Evolutionary conservation across 2,113 vertebrate species (phyloP).

Genomic region (Lagopus muta): DNA sequence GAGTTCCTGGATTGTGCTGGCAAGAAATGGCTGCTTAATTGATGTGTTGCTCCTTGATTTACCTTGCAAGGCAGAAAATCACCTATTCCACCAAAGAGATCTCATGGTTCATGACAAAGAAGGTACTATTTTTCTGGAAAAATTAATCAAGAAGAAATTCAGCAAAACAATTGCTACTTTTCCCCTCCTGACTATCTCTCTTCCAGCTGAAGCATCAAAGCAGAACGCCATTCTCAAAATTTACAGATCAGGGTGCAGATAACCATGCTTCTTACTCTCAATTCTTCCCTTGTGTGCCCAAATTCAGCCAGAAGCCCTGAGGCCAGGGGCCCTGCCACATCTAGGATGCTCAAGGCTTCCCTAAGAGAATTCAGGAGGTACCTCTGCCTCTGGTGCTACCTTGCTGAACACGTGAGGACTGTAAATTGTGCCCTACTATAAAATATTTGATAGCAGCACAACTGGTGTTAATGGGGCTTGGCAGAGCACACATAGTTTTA

Average conservation of each 20-base stretch:
- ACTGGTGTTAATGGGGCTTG: not conserved
- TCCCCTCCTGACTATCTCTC: not conserved
- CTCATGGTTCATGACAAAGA: not conserved
- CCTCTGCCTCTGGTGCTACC: not conserved
- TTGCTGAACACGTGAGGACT: not conserved
- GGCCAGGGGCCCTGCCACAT: not conserved
- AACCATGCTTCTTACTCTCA: not conserved
- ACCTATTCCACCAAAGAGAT: not conserved
- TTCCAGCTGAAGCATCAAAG: not conserved
- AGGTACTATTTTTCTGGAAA: not conserved
- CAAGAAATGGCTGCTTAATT: not conserved
- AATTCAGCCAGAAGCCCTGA: not conserved
- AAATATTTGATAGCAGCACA: not conserved
- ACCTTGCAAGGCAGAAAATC: not conserved
- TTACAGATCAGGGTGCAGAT: not conserved
- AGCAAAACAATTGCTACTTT: not conserved
- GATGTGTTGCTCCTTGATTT: not conserved
- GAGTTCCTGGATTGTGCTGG: not conserved
- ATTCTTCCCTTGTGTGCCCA: not conserved
- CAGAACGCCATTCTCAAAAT: not conserved
- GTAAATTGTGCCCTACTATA: not conserved
- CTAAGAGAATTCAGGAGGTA: not conserved
- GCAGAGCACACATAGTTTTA: not conserved
- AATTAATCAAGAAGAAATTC: not conserved
- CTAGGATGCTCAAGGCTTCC: not conserved